Percentiles rank a stretch among this genome's conserved stretches.
Conservation (phyloP, 2,113 vertebrate species). For the Drymodes brunneopygia region DNA sequence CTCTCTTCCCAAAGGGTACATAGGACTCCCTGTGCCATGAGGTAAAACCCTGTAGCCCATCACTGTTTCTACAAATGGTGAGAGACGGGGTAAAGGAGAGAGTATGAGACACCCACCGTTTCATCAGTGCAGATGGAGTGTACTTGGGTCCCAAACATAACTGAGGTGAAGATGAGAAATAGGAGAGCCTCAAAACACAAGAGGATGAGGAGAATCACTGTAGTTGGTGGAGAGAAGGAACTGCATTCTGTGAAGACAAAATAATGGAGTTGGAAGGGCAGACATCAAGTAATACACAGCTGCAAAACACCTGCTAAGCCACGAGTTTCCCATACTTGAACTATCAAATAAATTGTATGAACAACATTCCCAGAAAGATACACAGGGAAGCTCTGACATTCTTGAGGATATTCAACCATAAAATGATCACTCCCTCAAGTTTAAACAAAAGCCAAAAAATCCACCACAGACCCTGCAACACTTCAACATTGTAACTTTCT, state of each 20-base stretch:
- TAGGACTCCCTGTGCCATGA: not conserved
- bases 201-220: constrained; percentile 95
- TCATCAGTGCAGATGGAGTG: constrained; percentile 97
- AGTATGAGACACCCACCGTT: constrained; percentile 80
- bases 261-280: not conserved
- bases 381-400: not conserved
- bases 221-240: constrained; percentile 91
- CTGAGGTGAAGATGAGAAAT: constrained; percentile 94
- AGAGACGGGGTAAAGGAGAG: not conserved
- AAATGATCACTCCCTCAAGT: not conserved
- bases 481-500: not conserved
- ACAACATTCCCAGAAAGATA: not conserved
- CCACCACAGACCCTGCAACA: not conserved
- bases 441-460: not conserved
- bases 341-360: not conserved
- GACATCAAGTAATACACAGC: not conserved
- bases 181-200: constrained; percentile 95
- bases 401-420: not conserved
- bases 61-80: not conserved
- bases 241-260: constrained; percentile 86
- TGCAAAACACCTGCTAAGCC: not conserved
- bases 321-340: not conserved
- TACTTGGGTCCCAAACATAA: constrained; percentile 98
- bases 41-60: not conserved
- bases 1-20: not conserved